Evolutionary conservation across 2,797 vertebrate species (phyloP), one percentile per base, ranked within the genome.

Genomic region (Phoxinus dragarum): DNA sequence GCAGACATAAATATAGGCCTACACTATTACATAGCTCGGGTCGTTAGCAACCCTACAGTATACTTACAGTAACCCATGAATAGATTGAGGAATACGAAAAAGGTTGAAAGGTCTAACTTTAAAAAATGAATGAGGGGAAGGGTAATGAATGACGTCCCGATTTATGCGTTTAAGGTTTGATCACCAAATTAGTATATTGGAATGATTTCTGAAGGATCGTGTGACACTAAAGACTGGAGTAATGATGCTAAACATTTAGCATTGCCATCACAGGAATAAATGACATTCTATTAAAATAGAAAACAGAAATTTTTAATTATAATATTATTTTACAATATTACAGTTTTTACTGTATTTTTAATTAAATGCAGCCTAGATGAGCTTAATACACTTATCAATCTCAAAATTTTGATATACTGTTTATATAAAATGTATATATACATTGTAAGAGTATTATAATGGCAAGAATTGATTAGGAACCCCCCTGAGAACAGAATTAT

Each of bases 401-500:
- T 4, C n/a, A 66, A 31, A 3, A 3, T 17, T 7, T 34, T 7
- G 6, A 31, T 34, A 64, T 61, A 31, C 59, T 64, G 12, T 31
- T 16, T 31, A 59, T 59, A 59, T 27, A 61, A 61, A 27, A 27
- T 27, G 23, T 5, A n/a, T n/a, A n/a, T n/a, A n/a, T n/a, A n/a
- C n/a, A n/a, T n/a, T n/a, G n/a, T n/a, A 61, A 61, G 59, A 61
- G n/a, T 27, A 61, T 12, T 47, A 4, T 72, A 38, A 72, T 3
- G 71, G 49, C 71, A 81, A 82, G 23, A 75, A 87, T 90, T 86
- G 67, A 89, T 87, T 88, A 82, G 87, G 84, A 92, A 91, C 83
- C 88, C 85, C 86, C 89, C 89, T 92, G 89, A 92, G 86, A 89
- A 92, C 91, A 92, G 90, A 93, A 93, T 86, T 84, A 89, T 89